Conservation (phyloP, 2,113 vertebrate genomes). For the Etheostoma cragini region DNA sequence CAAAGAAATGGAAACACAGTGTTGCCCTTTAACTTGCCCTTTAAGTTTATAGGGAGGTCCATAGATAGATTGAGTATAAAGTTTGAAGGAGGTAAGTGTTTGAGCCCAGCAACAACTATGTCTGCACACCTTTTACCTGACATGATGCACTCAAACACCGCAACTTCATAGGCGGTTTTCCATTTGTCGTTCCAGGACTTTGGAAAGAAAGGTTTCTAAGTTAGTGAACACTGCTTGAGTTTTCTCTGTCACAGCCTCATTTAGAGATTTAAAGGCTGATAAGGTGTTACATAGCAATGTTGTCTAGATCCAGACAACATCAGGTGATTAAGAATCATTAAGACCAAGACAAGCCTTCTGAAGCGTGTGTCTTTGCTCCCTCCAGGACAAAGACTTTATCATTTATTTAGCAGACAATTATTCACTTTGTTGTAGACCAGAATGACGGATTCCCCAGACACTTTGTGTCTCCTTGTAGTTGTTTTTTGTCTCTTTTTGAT, state of each 20-base stretch:
- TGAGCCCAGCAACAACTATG: not conserved
- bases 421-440: not conserved
- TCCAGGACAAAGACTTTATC: not conserved
- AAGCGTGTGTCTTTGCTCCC: not conserved
- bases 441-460: not conserved
- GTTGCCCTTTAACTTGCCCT: too few species aligned
- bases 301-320: not conserved
- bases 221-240: not conserved
- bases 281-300: not conserved
- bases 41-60: too few species aligned
- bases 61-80: too few species aligned
- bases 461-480: too few species aligned
- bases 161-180: not conserved
- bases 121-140: not conserved
- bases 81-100: not conserved
- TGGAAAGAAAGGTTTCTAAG: not conserved
- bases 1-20: too few species aligned
- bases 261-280: not conserved
- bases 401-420: slow-evolving; percentile 21
- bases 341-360: not conserved
- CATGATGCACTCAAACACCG: too few species aligned
- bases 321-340: not conserved
- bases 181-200: not conserved
- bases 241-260: not conserved
- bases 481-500: too few species aligned